phyloP scores from a whole-genome alignment of 2,888 invertebrate genomes.

The Torymus tubicola region DNA sequence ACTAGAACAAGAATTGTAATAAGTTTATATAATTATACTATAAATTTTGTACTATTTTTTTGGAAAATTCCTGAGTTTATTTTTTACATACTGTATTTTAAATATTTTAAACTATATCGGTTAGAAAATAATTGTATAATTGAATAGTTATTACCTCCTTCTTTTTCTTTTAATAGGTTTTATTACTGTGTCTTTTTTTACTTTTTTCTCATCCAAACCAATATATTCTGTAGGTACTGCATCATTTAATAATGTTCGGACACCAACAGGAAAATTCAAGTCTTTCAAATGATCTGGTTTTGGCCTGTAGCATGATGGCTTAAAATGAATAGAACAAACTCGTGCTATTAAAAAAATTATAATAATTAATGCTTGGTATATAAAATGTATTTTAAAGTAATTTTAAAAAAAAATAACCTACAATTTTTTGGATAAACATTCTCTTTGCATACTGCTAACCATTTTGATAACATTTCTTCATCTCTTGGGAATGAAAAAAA shows the following conservation, averaged over 20 bases:
- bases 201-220: not conserved
- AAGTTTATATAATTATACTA: too few relatives aligned
- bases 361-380: not conserved
- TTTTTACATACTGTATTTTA: too few relatives aligned
- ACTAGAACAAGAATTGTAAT: too few relatives aligned
- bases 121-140: too few relatives aligned
- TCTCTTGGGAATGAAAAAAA: conserved; percentile 32
- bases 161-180: too few relatives aligned
- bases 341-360: conserved; percentile 9
- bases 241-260: conserved; percentile 22
- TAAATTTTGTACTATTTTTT: too few relatives aligned
- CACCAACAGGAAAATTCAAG: conserved; percentile 4
- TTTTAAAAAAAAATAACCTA: not conserved
- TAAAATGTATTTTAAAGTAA: not conserved
- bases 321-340: conserved; percentile 26
- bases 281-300: not conserved
- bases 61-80: too few relatives aligned
- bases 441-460: conserved; percentile 9
- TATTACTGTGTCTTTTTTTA: too few relatives aligned
- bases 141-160: too few relatives aligned
- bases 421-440: conserved; percentile 3
- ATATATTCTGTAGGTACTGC: conserved; percentile 20
- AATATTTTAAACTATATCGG: too few relatives aligned
- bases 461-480: conserved; percentile 14
- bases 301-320: conserved; percentile 16